phyloP scores from a whole-genome alignment of 2,113 vertebrate species.

The Symphodus melops region DNA sequence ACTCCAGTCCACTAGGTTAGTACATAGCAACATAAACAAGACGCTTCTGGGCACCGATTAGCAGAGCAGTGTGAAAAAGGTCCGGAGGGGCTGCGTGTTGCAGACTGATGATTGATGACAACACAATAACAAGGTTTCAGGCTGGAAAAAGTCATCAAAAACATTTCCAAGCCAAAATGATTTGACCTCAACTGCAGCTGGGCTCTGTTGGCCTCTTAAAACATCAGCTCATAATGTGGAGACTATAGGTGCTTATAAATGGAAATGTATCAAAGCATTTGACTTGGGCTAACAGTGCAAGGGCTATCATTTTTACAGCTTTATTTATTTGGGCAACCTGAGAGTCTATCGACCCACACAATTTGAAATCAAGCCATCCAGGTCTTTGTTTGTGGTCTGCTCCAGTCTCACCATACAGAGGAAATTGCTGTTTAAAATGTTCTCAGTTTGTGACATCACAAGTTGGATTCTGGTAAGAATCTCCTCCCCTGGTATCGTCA shows the following conservation, averaged over 20 bases:
- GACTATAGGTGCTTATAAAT: slow-evolving; percentile 1
- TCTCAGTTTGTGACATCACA: too few species aligned
- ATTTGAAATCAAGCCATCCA: too few species aligned
- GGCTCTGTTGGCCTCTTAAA: slow-evolving; percentile 12
- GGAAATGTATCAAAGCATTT: background rate
- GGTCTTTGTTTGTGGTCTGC: too few species aligned
- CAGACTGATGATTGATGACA: slow-evolving; percentile 36
- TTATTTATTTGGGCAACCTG: too few species aligned
- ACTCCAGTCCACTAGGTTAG: slow-evolving; percentile 5
- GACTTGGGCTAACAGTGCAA: background rate
- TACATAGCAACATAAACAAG: slow-evolving; percentile 40
- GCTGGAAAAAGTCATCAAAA: slow-evolving; percentile 34
- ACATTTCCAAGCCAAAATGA: slow-evolving; percentile 24
- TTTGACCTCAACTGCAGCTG: slow-evolving; percentile 27
- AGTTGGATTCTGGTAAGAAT: too few species aligned
- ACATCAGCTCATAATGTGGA: background rate
- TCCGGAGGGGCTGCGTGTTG: background rate
- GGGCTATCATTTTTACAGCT: too few species aligned
- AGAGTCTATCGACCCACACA: too few species aligned
- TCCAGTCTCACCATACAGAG: too few species aligned
- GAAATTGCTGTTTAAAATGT: too few species aligned
- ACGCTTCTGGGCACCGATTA: slow-evolving; percentile 28
- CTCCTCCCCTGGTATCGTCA: too few species aligned
- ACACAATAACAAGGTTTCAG: slow-evolving; percentile 44
- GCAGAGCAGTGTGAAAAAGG: slow-evolving; percentile 22